phyloP scores from a whole-genome alignment of 2,888 invertebrate genomes.

The Sympetrum striolatum region DNA sequence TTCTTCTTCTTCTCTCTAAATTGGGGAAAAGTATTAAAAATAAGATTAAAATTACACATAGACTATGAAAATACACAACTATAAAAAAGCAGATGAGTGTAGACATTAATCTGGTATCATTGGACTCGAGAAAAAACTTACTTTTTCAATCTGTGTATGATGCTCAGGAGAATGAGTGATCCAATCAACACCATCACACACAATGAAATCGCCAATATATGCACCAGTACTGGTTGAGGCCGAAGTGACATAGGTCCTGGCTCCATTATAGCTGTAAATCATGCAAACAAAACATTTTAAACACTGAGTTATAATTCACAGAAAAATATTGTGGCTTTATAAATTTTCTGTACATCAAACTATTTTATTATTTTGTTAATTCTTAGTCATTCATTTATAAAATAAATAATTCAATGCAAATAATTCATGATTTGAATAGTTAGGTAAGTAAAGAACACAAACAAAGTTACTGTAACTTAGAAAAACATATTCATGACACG shows the following conservation, averaged over 20 bases:
- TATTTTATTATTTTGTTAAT: too few relatives aligned
- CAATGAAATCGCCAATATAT: constrained; percentile 67
- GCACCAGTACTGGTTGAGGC: constrained; percentile 65
- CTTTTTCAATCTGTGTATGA: constrained; percentile 74
- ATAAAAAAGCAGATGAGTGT: not conserved
- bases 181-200: constrained; percentile 68
- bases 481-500: too few relatives aligned
- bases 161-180: constrained; percentile 68
- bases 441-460: too few relatives aligned
- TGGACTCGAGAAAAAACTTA: constrained; percentile 47
- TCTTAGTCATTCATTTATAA: too few relatives aligned
- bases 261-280: constrained; percentile 44
- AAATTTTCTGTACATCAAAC: not conserved
- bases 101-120: not conserved
- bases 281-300: too few relatives aligned
- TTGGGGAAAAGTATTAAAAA: not conserved
- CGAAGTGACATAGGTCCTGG: constrained; percentile 55
- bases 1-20: constrained; percentile 77
- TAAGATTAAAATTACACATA: not conserved
- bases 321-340: too few relatives aligned
- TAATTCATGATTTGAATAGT: too few relatives aligned
- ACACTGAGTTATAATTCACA: too few relatives aligned
- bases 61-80: not conserved
- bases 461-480: too few relatives aligned
- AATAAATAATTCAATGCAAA: too few relatives aligned